phyloP scores from a whole-genome alignment of 2,888 invertebrate species.

The Aleiodes leptofemur region DNA sequence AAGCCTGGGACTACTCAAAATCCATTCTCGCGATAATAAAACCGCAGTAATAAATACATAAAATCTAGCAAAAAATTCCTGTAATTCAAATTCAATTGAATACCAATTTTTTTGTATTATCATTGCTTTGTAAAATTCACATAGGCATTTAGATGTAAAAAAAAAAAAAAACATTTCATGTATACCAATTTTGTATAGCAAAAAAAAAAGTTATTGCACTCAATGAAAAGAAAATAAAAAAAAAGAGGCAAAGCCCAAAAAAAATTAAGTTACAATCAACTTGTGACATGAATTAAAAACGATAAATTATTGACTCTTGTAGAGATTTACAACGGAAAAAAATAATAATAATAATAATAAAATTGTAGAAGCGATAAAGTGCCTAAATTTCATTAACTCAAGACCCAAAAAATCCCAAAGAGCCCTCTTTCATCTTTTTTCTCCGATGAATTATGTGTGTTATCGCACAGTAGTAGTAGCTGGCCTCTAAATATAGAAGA shows the following conservation, averaged over 20 bases:
- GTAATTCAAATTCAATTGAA: constrained; percentile 1
- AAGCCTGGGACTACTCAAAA: constrained; percentile 73
- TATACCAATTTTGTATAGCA: constrained; percentile 19
- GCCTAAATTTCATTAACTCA: background rate
- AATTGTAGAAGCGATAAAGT: background rate
- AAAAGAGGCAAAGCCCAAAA: background rate
- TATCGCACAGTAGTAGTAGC: constrained; percentile 32
- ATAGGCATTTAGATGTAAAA: constrained; percentile 22
- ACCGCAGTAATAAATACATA: constrained; percentile 52
- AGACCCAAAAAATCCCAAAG: background rate
- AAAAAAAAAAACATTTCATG: constrained; percentile 9
- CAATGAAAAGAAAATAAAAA: background rate
- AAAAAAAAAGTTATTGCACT: background rate
- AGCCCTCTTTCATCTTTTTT: constrained; percentile 10
- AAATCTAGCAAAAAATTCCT: background rate
- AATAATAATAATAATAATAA: background rate
- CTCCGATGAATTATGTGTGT: constrained; percentile 12
- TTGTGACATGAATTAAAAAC: background rate
- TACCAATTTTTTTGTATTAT: background rate
- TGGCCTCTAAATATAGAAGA: constrained; percentile 52
- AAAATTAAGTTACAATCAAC: background rate
- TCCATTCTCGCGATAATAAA: constrained; percentile 72
- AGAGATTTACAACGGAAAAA: constrained; percentile 4
- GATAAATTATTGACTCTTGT: constrained; percentile 20
- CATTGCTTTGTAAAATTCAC: constrained; percentile 26